Evolutionary conservation across 1,140 invertebrate genomes (phyloP).

Genomic region (Acromyrmex charruanus): DNA sequence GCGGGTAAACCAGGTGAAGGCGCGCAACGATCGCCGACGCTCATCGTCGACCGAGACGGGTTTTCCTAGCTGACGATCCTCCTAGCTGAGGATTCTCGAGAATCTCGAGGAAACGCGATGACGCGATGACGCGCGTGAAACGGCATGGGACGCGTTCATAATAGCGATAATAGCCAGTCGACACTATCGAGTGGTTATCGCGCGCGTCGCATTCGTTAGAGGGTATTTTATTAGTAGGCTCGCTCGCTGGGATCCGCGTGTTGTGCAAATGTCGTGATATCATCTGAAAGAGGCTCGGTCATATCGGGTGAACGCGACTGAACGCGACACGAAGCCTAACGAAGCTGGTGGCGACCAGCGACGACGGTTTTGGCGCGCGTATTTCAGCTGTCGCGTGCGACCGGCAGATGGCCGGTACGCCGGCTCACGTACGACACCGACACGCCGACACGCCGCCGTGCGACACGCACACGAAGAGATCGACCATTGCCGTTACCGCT

Average conservation of each 20-base stretch:
- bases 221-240: neutral
- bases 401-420: slow-evolving; percentile 83
- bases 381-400: slow-evolving; percentile 68
- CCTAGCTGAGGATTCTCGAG: neutral
- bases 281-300: neutral
- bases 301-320: slow-evolving; percentile 48
- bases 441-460: neutral
- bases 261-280: neutral
- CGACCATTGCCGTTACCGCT: neutral
- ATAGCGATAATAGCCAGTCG: neutral
- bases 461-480: neutral
- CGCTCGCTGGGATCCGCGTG: too few relatives aligned
- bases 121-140: neutral
- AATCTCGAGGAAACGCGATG: neutral
- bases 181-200: neutral
- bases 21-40: neutral
- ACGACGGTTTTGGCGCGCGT: slow-evolving; percentile 79
- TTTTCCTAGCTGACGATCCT: neutral
- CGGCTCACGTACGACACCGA: slow-evolving; percentile 3
- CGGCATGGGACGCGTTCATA: slow-evolving; percentile 1
- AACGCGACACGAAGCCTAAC: neutral
- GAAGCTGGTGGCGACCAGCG: slow-evolving; percentile 56
- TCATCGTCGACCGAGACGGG: neutral
- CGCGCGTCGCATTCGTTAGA: too few relatives aligned
- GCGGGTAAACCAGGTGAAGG: slow-evolving; percentile 72